Percentiles rank a stretch among this genome's conserved stretches.
Conservation (phyloP, 1,140 invertebrate genomes). For the Scaptodrosophila lebanonensis region DNA sequence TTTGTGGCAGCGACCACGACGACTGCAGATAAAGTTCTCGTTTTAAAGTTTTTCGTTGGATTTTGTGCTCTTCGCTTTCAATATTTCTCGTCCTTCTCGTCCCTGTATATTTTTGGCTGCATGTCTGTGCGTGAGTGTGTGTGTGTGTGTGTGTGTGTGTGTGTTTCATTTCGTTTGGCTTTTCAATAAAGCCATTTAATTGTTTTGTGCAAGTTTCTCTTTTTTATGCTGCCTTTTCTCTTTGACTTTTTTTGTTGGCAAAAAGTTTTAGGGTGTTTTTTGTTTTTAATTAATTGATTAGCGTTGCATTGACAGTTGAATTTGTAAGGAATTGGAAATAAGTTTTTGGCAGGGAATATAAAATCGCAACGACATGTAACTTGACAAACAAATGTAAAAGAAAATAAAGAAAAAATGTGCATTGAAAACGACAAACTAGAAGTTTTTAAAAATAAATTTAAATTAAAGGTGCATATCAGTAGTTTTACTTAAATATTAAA, state of each 20-base stretch:
- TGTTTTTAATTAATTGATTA: slow-evolving; percentile 53
- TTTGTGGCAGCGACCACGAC: slow-evolving; percentile 28
- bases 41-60: slow-evolving; percentile 13
- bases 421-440: too few species aligned
- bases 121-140: neutral
- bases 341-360: neutral
- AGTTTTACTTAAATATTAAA: too few species aligned
- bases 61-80: too few species aligned
- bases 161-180: slow-evolving; percentile 1
- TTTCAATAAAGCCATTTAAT: slow-evolving; percentile 38
- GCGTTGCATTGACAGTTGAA: slow-evolving; percentile 38
- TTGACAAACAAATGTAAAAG: too few species aligned
- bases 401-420: too few species aligned
- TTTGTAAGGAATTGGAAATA: slow-evolving; percentile 13
- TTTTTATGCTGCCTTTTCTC: too few species aligned
- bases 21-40: slow-evolving; percentile 32
- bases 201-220: slow-evolving; percentile 32
- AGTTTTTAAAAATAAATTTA: too few species aligned
- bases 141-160: neutral
- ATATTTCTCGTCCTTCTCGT: neutral
- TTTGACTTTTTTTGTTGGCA: neutral
- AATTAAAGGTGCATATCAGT: too few species aligned
- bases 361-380: too few species aligned
- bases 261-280: slow-evolving; percentile 10
- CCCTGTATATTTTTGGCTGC: neutral